Base-by-base conservation (phyloP, 2,888 invertebrate genomes). In the Apamea crenata region DNA sequence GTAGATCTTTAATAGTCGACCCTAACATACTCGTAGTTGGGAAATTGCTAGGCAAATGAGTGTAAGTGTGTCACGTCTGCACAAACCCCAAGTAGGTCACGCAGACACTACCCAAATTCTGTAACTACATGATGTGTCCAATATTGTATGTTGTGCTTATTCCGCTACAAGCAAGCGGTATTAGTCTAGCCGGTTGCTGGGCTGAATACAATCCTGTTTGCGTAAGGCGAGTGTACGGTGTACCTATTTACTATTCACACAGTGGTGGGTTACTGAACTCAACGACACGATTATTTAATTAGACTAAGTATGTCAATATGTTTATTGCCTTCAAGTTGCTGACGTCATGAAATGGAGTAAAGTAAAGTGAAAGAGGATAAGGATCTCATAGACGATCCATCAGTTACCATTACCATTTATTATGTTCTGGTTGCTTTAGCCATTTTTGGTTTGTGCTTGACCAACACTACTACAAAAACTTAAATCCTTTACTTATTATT, bases 71-170 rank as follows among this genome's bases (percentile, higher is more conserved):
- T 53, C 44, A 40, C 76, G 59, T 76, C 53, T 82, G 16, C 36
- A 36, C 32, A 82, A 61, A 7, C 29, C 29, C 21, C 77, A 87
- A 82, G 73, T 85, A 78, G 85, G 87, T 87, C 87, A 79, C 73
- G 78, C 77, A 85, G 69, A 61, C 66, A 68, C 61, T 74, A 61
- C 66, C 74, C 32, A 75, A 85, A 65, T 74, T 77, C 77, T 69
- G 68, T 69, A 56, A 77, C 71, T 84, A 83, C 71, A 77, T 65
- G 68, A 74, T 59, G 67, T 71, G 74, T 67, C 56, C 69, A 77
- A 85, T 74, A 85, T 74, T 80, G 85, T 72, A 74, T 83, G 47
- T 84, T 70, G 7, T 79, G 70, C 56, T 80, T 74, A 80, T 80
- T 67, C 70, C 40, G 8, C 66, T 80, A 79, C 69, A 70, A 67